Evolutionary conservation across 1,140 invertebrate species (phyloP), one percentile per base, ranked within the genome.

Genomic region (Scaptomyza pallida): DNA sequence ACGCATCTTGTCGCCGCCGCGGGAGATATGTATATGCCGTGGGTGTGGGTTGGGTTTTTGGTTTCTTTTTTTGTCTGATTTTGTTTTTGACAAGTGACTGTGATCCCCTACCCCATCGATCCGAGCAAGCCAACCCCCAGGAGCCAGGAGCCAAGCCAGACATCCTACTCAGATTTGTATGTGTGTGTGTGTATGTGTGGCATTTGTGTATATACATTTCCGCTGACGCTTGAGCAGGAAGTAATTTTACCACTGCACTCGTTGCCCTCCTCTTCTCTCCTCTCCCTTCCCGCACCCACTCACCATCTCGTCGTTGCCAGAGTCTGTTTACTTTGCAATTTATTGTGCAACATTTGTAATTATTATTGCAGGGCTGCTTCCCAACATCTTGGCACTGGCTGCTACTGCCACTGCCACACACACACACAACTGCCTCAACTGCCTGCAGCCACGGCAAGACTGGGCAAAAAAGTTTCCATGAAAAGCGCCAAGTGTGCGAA

Each of bases 281-380:
- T 23, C 6, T 13, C 40, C 0, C 44, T 12, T 48, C 5, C 16
- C 2, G 16, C 55, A 45, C n/a, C n/a, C n/a, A n/a, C n/a, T 37
- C 43, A 23, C 43, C 40, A 23, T 30, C 12, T 30, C 19, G 26
- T 21, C 41, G 47, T 54, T 43, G 65, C 50, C 60, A 64, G 45
- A 83, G 72, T 88, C 79, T 85, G 78, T 86, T 88, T 86, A 81
- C 78, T 86, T 74, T 86, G 82, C 81, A 86, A 86, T 88, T 86
- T 86, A 88, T 89, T 86, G 86, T 89, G 86, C 80, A 89, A 86
- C 86, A 89, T 89, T 89, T 89, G 72, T 89, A 89, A 89, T 89
- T 89, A 89, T 89, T 89, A 86, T 88, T 88, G 83, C 82, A 82
- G 82, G 81, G 78, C 67, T 74, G 67, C 78, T 30, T 30, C 26